Conservation (phyloP, 2,113 vertebrate genomes). For the Spea multiplicata region DNA sequence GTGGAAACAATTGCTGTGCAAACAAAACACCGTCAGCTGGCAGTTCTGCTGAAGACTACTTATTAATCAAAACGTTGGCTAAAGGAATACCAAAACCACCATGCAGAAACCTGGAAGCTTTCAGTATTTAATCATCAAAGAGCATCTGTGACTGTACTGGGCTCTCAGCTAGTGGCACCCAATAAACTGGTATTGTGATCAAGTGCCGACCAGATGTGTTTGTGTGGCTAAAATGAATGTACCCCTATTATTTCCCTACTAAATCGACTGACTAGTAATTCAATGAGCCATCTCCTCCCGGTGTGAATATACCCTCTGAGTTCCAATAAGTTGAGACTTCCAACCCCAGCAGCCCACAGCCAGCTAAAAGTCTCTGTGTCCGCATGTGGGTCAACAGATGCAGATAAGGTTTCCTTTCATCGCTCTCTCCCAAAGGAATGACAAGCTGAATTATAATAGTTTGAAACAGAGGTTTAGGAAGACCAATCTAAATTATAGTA, state of each 20-base stretch:
- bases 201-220: conserved; percentile 44
- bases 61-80: conserved; percentile 49
- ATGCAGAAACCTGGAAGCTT: conserved; percentile 46
- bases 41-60: conserved; percentile 45
- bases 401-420: conserved; percentile 9
- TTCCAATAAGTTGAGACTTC: conserved; percentile 31
- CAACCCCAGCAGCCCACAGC: conserved; percentile 7
- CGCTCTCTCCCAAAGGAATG: background rate
- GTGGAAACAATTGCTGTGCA: conserved; percentile 43
- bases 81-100: conserved; percentile 43
- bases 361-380: conserved; percentile 30
- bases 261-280: conserved; percentile 38
- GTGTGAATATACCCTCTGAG: conserved; percentile 31
- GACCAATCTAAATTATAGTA: too few species aligned
- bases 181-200: conserved; percentile 43
- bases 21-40: conserved; percentile 46
- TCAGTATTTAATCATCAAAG: conserved; percentile 44
- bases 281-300: conserved; percentile 43
- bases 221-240: conserved; percentile 45
- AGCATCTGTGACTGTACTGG: conserved; percentile 46
- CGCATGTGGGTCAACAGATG: conserved; percentile 34
- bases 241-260: conserved; percentile 46
- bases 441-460: too few species aligned
- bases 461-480: too few species aligned
- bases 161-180: conserved; percentile 41